phyloP scores from a whole-genome alignment of 2,888 invertebrate genomes.

The Machimus atricapillus region DNA sequence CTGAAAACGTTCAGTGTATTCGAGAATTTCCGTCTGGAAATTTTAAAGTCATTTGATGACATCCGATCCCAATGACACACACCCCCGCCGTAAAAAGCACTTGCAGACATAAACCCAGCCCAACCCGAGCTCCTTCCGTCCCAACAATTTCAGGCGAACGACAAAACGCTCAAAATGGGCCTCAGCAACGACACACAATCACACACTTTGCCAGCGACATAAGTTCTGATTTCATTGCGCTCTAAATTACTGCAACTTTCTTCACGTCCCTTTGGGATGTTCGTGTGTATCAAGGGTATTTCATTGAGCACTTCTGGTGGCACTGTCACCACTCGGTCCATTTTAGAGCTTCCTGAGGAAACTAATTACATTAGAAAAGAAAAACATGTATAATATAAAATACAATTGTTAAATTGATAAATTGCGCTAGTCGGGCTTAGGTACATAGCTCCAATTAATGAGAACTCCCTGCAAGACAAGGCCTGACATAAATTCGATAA shows the following conservation, averaged over 20 bases:
- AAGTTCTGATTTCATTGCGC: constrained; percentile 38
- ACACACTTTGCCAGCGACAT: constrained; percentile 8
- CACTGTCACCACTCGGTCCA: background rate
- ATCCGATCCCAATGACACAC: background rate
- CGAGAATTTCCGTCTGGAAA: background rate
- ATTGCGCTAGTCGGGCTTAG: background rate
- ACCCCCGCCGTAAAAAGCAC: background rate
- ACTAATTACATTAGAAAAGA: background rate
- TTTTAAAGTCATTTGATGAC: constrained; percentile 19
- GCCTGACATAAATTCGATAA: background rate
- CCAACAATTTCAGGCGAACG: background rate
- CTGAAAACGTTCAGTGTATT: background rate
- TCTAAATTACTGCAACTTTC: constrained; percentile 38
- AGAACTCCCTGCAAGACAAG: background rate
- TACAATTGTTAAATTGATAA: background rate
- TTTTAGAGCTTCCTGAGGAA: background rate
- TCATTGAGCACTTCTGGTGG: background rate
- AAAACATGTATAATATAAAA: background rate
- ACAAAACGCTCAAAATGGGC: background rate
- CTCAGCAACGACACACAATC: background rate
- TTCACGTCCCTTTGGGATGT: constrained; percentile 8
- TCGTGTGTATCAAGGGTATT: background rate
- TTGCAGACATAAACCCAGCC: background rate
- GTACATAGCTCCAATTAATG: no score
- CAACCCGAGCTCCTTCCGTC: background rate